phyloP scores from a whole-genome alignment of 2,888 invertebrate genomes.

The Erebia aethiops region DNA sequence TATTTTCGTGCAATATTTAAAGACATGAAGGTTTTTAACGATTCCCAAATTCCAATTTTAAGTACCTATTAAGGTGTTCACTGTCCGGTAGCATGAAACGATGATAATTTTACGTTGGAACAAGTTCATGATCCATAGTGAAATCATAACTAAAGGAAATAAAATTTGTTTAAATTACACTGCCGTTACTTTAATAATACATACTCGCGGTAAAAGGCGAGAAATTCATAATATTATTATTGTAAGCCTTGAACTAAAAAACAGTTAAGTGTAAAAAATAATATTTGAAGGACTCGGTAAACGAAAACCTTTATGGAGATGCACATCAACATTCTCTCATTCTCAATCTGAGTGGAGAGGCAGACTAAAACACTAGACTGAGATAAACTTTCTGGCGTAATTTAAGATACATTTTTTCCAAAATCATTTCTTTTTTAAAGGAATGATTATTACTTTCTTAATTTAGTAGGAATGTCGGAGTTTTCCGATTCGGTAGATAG shows the following conservation, averaged over 20 bases:
- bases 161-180: conserved; percentile 56
- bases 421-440: too few relatives aligned
- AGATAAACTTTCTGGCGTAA: too few relatives aligned
- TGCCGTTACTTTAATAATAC: conserved; percentile 71
- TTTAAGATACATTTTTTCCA: too few relatives aligned
- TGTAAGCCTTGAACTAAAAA: not conserved
- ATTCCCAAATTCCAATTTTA: not conserved
- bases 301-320: not conserved
- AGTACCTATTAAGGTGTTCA: conserved; percentile 5
- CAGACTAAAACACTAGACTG: too few relatives aligned
- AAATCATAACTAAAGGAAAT: not conserved
- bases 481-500: too few relatives aligned
- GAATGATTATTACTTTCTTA: too few relatives aligned
- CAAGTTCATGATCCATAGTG: conserved; percentile 23
- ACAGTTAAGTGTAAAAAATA: not conserved
- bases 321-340: too few relatives aligned
- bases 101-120: conserved; percentile 1
- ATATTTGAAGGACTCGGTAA: not conserved
- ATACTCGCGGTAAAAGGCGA: conserved; percentile 65
- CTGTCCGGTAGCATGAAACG: not conserved
- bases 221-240: conserved; percentile 73
- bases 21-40: not conserved
- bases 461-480: too few relatives aligned
- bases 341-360: too few relatives aligned
- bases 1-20: not conserved